These are phyloP conservation scores for Syrmaticus mikado DNA, from an alignment of 2,113 vertebrate species.

Conservation along the genomic window DNA sequence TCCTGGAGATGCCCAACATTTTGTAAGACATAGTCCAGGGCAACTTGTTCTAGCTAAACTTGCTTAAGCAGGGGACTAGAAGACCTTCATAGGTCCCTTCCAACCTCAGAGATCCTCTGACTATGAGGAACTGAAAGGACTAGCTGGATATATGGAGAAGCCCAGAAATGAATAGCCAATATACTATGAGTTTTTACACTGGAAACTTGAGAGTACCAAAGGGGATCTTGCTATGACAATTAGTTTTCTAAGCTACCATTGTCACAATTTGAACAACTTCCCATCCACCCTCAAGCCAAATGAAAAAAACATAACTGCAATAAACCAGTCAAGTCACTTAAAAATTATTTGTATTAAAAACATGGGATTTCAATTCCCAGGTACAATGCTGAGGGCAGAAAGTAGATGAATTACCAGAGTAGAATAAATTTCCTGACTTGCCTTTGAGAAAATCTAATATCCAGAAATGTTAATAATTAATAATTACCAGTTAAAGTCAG, in stretches of 20 bases:
- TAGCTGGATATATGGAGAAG: neutral
- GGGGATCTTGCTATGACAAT: neutral
- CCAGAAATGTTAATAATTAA: slow-evolving; percentile 27
- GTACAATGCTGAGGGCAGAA: neutral
- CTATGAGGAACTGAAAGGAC: neutral
- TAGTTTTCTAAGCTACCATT: neutral
- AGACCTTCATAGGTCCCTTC: neutral
- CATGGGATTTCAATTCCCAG: neutral
- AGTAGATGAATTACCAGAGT: neutral
- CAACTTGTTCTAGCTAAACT: neutral
- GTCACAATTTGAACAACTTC: neutral
- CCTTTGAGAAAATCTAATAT: slow-evolving; percentile 27
- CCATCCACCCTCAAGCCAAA: neutral
- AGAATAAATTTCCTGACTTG: neutral
- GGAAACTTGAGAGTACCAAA: neutral
- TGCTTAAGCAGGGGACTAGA: neutral
- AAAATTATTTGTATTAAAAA: neutral
- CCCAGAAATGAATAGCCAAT: neutral
- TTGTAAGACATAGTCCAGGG: neutral
- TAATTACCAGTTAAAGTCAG: slow-evolving; percentile 12
- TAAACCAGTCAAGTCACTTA: neutral
- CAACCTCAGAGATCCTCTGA: neutral
- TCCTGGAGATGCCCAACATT: neutral
- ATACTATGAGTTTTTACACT: neutral
- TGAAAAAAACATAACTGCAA: neutral